Conservation (phyloP, 2,797 vertebrate genomes). For the Pipistrellus kuhlii region DNA sequence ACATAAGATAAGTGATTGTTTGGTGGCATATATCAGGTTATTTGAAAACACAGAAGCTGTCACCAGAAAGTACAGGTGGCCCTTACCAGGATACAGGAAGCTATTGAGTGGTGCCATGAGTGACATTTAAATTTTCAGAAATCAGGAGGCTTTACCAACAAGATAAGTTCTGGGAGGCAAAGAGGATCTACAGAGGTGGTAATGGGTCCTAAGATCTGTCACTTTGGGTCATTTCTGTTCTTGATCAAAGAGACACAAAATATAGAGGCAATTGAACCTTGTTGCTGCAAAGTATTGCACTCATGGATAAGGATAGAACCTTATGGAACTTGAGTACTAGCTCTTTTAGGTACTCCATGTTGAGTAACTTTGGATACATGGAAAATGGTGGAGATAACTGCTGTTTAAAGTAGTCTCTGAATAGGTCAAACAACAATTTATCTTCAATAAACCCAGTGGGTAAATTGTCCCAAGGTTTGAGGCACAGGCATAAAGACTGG, state of each 20-base stretch:
- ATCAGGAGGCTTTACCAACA: neutral
- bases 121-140: neutral
- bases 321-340: neutral
- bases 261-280: neutral
- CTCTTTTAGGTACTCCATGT: neutral
- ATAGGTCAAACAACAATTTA: neutral
- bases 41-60: neutral
- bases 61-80: neutral
- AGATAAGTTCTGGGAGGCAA: neutral
- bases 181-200: neutral
- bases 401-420: neutral
- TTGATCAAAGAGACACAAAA: neutral
- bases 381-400: neutral
- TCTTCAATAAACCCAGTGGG: neutral
- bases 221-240: neutral
- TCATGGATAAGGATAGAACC: too few species aligned
- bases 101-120: neutral
- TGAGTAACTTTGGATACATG: neutral
- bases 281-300: neutral
- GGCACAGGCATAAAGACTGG: neutral
- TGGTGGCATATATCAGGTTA: neutral
- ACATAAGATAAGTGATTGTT: neutral
- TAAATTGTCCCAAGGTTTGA: neutral
- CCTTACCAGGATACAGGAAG: neutral
- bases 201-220: neutral